A percentile compares a stretch with the other conserved stretches of the same genome.
Conservation (phyloP, 1,140 invertebrate species). For the Pemphigus obesinymphae region DNA sequence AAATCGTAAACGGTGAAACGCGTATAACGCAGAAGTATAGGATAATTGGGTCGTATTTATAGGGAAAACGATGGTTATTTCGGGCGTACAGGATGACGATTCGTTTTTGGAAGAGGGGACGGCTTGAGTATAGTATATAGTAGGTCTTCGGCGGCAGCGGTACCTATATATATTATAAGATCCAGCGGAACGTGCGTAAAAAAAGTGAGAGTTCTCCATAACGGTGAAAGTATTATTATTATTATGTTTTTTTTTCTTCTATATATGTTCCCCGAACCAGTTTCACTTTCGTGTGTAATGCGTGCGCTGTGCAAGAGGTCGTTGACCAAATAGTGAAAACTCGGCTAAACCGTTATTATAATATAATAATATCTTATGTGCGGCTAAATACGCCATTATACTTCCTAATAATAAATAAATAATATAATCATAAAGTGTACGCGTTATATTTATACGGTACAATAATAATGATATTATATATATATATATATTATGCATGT, state of each 20-base stretch:
- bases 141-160: not conserved
- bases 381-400: not conserved
- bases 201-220: constrained; percentile 38
- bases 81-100: not conserved
- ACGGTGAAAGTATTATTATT: constrained; percentile 35
- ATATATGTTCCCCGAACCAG: constrained; percentile 24
- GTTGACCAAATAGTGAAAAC: constrained; percentile 41
- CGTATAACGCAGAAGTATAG: too few relatives aligned
- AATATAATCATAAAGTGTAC: too few relatives aligned
- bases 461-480: too few relatives aligned
- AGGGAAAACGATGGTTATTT: not conserved
- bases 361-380: too few relatives aligned
- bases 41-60: too few relatives aligned
- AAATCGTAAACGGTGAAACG: too few relatives aligned
- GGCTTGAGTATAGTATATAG: not conserved
- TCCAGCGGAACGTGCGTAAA: not conserved
- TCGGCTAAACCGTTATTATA: constrained; percentile 33
- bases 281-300: constrained; percentile 31
- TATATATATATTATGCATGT: too few relatives aligned
- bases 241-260: constrained; percentile 1
- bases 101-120: not conserved
- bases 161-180: not conserved
- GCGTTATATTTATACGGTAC: too few relatives aligned
- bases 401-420: too few relatives aligned
- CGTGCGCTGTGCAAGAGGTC: constrained; percentile 17